Evolutionary conservation across 2,797 vertebrate species (phyloP).

Genomic region (Nasua narica): DNA sequence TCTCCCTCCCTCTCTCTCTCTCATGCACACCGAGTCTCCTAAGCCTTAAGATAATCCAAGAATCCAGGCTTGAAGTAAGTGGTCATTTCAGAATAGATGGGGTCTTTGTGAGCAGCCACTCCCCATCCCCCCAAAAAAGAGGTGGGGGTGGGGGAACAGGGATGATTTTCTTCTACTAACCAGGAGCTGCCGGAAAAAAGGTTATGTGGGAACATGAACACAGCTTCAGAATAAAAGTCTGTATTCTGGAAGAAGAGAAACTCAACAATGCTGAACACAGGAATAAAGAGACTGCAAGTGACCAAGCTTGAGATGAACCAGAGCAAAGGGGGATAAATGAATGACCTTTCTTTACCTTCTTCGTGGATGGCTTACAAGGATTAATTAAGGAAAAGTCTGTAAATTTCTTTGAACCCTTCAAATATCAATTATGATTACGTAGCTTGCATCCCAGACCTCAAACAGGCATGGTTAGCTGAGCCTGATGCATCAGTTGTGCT

Average conservation of each 20-base stretch:
- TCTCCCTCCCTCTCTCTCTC: too few relatives aligned
- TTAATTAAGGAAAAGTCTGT: conserved; percentile 58
- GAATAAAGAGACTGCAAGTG: not conserved
- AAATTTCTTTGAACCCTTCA: conserved; percentile 33
- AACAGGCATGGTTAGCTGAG: conserved; percentile 12
- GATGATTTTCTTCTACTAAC: not conserved
- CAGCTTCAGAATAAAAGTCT: not conserved
- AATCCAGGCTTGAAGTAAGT: not conserved
- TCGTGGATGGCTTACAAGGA: conserved; percentile 34
- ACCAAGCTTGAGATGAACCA: conserved; percentile 20
- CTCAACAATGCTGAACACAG: not conserved
- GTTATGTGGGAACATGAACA: not conserved
- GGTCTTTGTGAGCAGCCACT: not conserved
- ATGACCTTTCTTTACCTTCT: not conserved
- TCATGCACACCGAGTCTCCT: not conserved
- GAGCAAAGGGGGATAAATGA: not conserved
- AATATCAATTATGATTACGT: conserved; percentile 36
- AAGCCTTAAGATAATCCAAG: not conserved
- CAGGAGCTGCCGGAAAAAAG: not conserved
- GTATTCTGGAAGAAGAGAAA: not conserved
- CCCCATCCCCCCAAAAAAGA: not conserved
- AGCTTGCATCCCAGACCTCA: not conserved
- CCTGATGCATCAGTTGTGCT: not conserved
- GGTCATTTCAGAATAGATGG: not conserved
- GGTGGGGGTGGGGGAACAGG: rapidly evolving